Percentiles rank a stretch among this genome's conserved stretches.
phyloP scores from a whole-genome alignment of 2,113 vertebrate genomes.

The Rhinolophus ferrumequinum region DNA sequence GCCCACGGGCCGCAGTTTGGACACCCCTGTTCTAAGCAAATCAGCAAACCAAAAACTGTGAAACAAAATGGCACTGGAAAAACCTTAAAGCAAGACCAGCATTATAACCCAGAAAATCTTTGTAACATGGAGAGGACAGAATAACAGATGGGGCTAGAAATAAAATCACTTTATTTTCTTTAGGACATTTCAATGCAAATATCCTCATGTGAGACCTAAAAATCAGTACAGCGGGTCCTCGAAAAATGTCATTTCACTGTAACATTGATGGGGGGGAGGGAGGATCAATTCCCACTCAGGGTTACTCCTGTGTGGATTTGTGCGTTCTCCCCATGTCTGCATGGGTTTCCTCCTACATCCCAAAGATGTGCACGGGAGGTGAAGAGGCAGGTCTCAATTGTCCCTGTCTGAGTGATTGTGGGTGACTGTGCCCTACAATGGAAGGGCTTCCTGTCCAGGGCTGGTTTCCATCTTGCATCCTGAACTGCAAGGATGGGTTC shows the following conservation, averaged over 20 bases:
- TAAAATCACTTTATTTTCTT: constrained; percentile 6
- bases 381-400: background rate
- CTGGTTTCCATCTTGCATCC: background rate
- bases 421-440: background rate
- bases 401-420: background rate
- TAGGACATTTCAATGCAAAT: background rate
- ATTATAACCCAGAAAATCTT: background rate
- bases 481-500: background rate
- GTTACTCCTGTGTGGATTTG: background rate
- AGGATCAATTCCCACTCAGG: background rate
- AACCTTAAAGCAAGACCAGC: background rate
- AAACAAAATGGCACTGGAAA: background rate
- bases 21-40: background rate
- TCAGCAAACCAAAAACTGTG: background rate
- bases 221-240: background rate
- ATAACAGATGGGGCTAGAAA: background rate
- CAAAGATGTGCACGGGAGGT: background rate
- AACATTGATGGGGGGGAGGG: background rate
- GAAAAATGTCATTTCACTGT: background rate
- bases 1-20: too few relatives aligned
- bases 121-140: background rate
- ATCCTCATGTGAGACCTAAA: background rate
- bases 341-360: background rate
- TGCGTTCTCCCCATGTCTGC: background rate
- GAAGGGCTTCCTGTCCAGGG: background rate